A percentile compares a stretch with the other conserved stretches of the same genome.
Evolutionary conservation across 2,113 vertebrate species (phyloP).

Genomic region (Odocoileus virginianus): DNA sequence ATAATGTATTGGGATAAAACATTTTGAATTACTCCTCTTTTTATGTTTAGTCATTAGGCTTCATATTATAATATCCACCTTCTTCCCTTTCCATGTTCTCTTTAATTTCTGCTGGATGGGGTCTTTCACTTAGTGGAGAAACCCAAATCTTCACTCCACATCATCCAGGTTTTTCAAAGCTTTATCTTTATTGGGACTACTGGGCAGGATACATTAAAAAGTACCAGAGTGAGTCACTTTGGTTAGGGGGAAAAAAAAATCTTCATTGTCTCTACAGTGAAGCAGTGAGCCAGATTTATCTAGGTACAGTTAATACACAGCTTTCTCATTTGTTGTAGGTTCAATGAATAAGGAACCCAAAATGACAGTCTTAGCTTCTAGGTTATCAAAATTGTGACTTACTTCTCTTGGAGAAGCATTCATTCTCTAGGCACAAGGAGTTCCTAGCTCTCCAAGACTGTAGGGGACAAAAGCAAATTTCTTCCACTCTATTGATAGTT

Average conservation of each 20-base stretch:
- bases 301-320: background rate
- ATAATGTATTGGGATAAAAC: background rate
- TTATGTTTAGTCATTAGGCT: background rate
- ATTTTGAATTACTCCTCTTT: background rate
- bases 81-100: background rate
- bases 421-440: background rate
- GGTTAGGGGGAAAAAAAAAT: background rate
- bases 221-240: background rate
- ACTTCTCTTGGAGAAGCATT: background rate
- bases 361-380: background rate
- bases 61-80: background rate
- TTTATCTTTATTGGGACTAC: background rate
- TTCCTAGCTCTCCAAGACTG: background rate
- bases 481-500: background rate
- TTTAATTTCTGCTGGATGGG: background rate
- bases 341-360: background rate
- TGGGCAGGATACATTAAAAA: background rate
- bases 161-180: background rate
- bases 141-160: background rate
- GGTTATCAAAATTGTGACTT: background rate
- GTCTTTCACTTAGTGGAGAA: background rate
- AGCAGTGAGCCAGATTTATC: background rate
- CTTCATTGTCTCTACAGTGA: background rate
- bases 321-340: background rate
- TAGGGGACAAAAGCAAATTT: background rate